phyloP scores from a whole-genome alignment of 2,113 vertebrate species.

The Laticauda laticaudata region DNA sequence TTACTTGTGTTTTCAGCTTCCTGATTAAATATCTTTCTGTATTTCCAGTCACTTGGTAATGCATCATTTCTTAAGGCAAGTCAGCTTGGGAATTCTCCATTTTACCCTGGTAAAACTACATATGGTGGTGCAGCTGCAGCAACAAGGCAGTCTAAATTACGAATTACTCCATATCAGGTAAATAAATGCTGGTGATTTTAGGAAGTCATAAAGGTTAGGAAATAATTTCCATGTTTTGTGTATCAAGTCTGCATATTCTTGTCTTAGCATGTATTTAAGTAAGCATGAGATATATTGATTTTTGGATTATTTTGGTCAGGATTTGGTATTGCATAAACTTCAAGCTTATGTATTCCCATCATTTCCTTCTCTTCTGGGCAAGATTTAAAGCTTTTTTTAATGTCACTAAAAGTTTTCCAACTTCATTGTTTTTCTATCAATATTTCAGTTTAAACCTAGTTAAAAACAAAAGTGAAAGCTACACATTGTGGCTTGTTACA shows the following conservation, averaged over 20 bases:
- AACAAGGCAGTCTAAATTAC: conserved; percentile 70
- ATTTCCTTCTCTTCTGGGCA: not conserved
- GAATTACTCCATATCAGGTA: conserved; percentile 87
- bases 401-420: not conserved
- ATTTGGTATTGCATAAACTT: not conserved
- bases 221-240: not conserved
- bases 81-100: conserved; percentile 92
- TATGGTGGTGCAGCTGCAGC: conserved; percentile 92
- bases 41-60: conserved; percentile 81
- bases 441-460: not conserved
- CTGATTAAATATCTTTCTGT: conserved; percentile 39
- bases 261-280: not conserved
- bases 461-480: not conserved
- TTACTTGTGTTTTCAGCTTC: conserved; percentile 34
- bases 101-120: conserved; percentile 94
- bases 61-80: conserved; percentile 85
- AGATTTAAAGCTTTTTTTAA: not conserved
- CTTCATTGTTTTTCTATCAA: not conserved
- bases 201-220: not conserved
- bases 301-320: not conserved
- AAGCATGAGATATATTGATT: not conserved
- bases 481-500: not conserved
- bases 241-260: not conserved
- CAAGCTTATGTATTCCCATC: not conserved
- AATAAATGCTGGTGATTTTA: not conserved